Evolutionary conservation across 2,888 invertebrate species (phyloP).

Genomic region (Phengaris alcon): DNA sequence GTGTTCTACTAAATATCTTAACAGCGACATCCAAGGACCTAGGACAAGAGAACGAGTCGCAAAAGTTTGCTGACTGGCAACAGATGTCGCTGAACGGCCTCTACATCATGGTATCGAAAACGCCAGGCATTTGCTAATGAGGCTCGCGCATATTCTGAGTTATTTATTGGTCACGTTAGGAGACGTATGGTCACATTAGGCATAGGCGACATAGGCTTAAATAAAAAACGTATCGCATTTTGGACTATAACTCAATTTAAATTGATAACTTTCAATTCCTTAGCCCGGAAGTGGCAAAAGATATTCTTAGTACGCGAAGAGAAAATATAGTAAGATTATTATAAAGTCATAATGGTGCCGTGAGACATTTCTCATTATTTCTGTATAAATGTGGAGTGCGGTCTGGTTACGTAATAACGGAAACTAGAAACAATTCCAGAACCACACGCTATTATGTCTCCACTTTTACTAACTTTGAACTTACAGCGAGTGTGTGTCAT

Average conservation of each 20-base stretch:
- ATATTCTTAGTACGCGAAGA: conserved; percentile 44
- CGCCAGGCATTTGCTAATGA: too few relatives aligned
- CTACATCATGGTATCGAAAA: too few relatives aligned
- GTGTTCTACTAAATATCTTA: too few relatives aligned
- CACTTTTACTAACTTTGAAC: conserved; percentile 30
- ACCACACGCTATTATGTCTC: conserved; percentile 36
- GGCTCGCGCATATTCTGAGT: too few relatives aligned
- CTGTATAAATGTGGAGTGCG: conserved; percentile 41
- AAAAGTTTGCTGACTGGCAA: too few relatives aligned
- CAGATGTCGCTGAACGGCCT: too few relatives aligned
- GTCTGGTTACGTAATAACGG: conserved; percentile 40
- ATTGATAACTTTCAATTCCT: neutral
- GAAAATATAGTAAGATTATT: conserved; percentile 62
- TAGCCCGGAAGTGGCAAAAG: conserved; percentile 7
- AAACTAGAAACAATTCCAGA: conserved; percentile 39
- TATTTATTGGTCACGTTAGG: too few relatives aligned
- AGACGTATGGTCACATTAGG: too few relatives aligned
- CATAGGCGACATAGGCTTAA: too few relatives aligned
- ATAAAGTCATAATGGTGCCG: conserved; percentile 56
- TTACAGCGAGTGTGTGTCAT: neutral
- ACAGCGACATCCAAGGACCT: too few relatives aligned
- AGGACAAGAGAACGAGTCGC: too few relatives aligned
- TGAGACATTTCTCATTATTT: conserved; percentile 61
- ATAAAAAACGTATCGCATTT: too few relatives aligned
- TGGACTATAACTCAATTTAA: neutral